phyloP scores from a whole-genome alignment of 2,113 vertebrate genomes.

The Xiphophorus hellerii region DNA sequence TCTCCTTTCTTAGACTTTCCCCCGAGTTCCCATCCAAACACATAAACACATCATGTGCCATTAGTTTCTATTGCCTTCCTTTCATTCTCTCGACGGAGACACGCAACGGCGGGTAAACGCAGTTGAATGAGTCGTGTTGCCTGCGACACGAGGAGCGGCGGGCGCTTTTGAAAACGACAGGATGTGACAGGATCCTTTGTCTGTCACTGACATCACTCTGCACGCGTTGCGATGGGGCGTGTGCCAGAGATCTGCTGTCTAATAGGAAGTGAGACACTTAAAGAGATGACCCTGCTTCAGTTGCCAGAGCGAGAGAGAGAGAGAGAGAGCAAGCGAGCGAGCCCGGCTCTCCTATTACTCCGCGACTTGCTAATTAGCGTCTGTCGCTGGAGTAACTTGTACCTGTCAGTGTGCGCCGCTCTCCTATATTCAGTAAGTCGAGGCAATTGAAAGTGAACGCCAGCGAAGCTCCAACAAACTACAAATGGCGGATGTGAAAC shows the following conservation, averaged over 20 bases:
- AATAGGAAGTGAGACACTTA: conserved; percentile 76
- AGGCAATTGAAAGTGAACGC: conserved; percentile 76
- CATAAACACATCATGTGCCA: conserved; percentile 68
- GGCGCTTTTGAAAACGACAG: conserved; percentile 57
- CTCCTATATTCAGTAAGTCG: conserved; percentile 73
- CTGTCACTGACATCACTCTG: conserved; percentile 58
- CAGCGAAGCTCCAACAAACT: conserved; percentile 74
- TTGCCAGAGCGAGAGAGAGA: conserved; percentile 43
- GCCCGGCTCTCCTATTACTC: conserved; percentile 58
- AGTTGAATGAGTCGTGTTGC: conserved; percentile 33
- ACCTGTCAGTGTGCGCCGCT: conserved; percentile 72
- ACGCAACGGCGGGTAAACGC: conserved; percentile 29
- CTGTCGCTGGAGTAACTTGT: conserved; percentile 77
- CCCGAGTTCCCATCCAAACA: conserved; percentile 68
- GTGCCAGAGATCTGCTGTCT: conserved; percentile 68
- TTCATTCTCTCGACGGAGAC: conserved; percentile 35
- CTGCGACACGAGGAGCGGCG: conserved; percentile 55
- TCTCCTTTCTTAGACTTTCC: conserved; percentile 63
- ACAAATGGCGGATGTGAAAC: conserved; percentile 74
- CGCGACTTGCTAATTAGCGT: conserved; percentile 77
- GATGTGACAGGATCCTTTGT: conserved; percentile 68
- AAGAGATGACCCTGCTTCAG: conserved; percentile 70
- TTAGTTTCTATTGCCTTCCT: conserved; percentile 56
- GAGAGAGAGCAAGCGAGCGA: not conserved
- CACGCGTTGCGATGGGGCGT: conserved; percentile 52